A percentile compares a stretch with the other conserved stretches of the same genome.
Evolutionary conservation across 2,113 vertebrate genomes (phyloP).

Genomic region (Limanda limanda): DNA sequence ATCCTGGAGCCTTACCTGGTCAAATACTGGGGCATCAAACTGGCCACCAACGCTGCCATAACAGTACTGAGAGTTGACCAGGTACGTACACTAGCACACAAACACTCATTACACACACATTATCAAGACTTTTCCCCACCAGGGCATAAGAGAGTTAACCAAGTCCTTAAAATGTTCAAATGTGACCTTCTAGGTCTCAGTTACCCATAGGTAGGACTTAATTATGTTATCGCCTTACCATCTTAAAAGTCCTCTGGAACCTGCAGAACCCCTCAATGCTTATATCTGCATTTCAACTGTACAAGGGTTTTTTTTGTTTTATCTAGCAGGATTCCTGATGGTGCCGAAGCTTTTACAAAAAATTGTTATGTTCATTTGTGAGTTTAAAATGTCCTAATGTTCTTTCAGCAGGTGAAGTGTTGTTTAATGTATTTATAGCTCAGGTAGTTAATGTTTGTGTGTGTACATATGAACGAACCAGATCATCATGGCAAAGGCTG

Average conservation of each 20-base stretch:
- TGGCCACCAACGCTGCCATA: slow-evolving; percentile 95
- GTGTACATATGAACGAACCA: slow-evolving; percentile 78
- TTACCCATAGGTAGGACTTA: too few species aligned
- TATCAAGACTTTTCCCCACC: too few species aligned
- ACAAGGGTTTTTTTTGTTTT: too few species aligned
- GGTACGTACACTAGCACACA: slow-evolving; percentile 75
- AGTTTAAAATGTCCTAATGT: background rate
- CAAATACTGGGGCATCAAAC: slow-evolving; percentile 94
- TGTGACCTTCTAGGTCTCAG: too few species aligned
- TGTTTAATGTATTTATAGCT: background rate
- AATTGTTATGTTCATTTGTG: background rate
- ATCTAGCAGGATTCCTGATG: too few species aligned
- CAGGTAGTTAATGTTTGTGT: slow-evolving; percentile 21
- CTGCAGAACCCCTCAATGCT: too few species aligned
- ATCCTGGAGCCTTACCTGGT: slow-evolving; percentile 93
- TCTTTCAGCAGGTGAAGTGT: slow-evolving; percentile 7
- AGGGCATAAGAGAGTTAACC: too few species aligned
- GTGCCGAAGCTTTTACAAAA: too few species aligned
- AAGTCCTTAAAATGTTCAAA: too few species aligned
- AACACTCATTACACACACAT: background rate
- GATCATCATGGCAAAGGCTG: slow-evolving; percentile 96
- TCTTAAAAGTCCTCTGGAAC: too few species aligned
- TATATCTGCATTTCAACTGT: too few species aligned
- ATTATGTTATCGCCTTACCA: too few species aligned
- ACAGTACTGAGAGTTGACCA: slow-evolving; percentile 96